Conservation (phyloP, 2,797 vertebrate genomes). For the Graptemys geographica region DNA sequence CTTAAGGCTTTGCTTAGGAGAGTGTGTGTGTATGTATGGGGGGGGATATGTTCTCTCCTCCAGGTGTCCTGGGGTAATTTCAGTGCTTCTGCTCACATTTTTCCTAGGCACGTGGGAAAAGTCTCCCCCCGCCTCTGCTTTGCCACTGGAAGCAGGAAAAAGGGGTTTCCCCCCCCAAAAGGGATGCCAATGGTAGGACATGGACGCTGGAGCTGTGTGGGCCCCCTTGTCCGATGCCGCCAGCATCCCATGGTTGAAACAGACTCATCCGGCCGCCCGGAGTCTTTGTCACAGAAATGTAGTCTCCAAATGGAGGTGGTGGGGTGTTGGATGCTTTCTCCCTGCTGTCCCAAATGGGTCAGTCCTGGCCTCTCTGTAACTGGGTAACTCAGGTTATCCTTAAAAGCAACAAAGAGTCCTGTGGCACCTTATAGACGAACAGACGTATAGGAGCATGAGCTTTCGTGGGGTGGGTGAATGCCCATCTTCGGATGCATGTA, state of each 20-base stretch:
- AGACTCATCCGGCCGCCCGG: background rate
- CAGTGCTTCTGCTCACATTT: background rate
- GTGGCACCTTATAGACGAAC: too few relatives aligned
- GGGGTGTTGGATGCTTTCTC: background rate
- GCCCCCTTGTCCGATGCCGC: too few relatives aligned
- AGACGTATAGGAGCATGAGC: too few relatives aligned
- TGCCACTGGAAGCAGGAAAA: background rate
- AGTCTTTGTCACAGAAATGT: background rate
- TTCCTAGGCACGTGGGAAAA: background rate
- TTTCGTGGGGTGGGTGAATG: too few relatives aligned
- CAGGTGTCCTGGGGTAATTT: background rate
- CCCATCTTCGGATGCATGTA: too few relatives aligned
- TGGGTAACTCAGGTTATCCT: rapidly evolving
- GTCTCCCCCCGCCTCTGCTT: background rate
- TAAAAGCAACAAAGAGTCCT: background rate
- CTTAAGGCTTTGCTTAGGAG: background rate
- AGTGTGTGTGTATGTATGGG: too few relatives aligned
- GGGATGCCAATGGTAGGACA: rapidly evolving
- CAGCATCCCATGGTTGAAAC: background rate
- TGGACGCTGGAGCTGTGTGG: too few relatives aligned
- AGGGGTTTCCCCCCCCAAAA: rapidly evolving
- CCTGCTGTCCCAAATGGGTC: rapidly evolving
- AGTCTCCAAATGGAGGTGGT: background rate
- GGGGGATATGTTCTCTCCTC: rapidly evolving
- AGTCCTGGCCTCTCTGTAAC: background rate